These are phyloP conservation scores for Hyles euphorbiae DNA, from an alignment of 1,140 invertebrate genomes.

Conservation along the genomic window DNA sequence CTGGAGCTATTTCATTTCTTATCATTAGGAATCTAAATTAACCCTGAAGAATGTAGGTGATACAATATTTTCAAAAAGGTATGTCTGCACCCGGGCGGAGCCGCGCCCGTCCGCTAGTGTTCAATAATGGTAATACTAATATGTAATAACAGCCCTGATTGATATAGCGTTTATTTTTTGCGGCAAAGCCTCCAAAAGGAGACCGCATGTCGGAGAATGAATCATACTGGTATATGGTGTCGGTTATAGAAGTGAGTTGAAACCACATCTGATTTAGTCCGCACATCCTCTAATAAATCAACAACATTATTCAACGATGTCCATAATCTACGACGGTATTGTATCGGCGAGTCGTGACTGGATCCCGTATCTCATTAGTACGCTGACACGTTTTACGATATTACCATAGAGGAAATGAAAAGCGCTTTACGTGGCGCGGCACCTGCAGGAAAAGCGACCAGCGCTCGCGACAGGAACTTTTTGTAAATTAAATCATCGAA, in stretches of 20 bases:
- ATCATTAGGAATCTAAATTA: too few species aligned
- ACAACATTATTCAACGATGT: constrained; percentile 7
- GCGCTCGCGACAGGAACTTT: constrained; percentile 54
- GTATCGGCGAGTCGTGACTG: constrained; percentile 25
- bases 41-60: too few species aligned
- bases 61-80: too few species aligned
- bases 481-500: constrained; percentile 57
- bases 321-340: constrained; percentile 1
- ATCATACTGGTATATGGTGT: not conserved
- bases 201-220: too few species aligned
- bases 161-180: too few species aligned
- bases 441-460: constrained; percentile 51
- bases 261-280: constrained; percentile 2
- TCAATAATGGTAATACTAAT: too few species aligned
- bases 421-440: constrained; percentile 34
- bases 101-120: too few species aligned
- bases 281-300: constrained; percentile 16
- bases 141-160: too few species aligned
- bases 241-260: not conserved
- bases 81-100: too few species aligned
- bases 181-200: too few species aligned
- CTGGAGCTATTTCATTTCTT: too few species aligned
- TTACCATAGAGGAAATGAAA: constrained; percentile 54
- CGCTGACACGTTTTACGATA: constrained; percentile 53
- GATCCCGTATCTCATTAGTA: constrained; percentile 46